Conservation (phyloP, 2,113 vertebrate species). For the Vicugna pacos region DNA sequence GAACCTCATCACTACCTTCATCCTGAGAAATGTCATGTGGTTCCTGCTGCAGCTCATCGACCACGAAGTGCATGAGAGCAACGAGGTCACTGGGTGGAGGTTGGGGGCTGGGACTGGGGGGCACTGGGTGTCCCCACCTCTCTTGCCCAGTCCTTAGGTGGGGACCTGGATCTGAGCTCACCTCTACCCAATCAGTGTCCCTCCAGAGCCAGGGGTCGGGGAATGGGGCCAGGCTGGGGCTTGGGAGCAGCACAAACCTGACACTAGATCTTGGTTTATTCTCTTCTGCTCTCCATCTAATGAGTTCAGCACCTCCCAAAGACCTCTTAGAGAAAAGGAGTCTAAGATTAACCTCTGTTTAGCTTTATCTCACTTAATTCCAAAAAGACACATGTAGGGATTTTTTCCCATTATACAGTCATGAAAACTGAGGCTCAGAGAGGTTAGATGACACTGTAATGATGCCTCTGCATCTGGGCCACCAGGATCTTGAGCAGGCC, state of each 20-base stretch:
- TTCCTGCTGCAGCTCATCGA: constrained; percentile 98
- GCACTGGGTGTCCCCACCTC: background rate
- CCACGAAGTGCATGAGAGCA: constrained; percentile 96
- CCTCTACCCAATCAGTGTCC: background rate
- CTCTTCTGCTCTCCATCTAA: background rate
- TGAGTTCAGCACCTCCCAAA: background rate
- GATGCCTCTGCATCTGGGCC: background rate
- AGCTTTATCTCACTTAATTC: background rate
- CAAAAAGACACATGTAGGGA: background rate
- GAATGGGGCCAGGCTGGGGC: background rate
- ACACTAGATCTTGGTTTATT: background rate
- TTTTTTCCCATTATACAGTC: background rate
- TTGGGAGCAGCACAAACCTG: background rate
- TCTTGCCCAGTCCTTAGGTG: background rate
- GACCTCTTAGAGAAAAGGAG: background rate
- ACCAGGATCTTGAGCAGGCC: background rate
- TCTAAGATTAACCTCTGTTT: background rate
- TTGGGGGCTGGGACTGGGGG: background rate
- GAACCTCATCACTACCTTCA: constrained; percentile 98
- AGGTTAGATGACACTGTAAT: background rate
- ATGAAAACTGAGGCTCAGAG: background rate
- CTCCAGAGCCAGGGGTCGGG: background rate
- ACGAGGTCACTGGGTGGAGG: constrained; percentile 89
- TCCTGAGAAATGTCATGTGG: constrained; percentile 97
- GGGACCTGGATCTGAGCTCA: background rate